These are phyloP conservation scores for Geodia barretti DNA, from an alignment of 37 sponge, comb jelly and placozoan species.

Conservation along the genomic window DNA sequence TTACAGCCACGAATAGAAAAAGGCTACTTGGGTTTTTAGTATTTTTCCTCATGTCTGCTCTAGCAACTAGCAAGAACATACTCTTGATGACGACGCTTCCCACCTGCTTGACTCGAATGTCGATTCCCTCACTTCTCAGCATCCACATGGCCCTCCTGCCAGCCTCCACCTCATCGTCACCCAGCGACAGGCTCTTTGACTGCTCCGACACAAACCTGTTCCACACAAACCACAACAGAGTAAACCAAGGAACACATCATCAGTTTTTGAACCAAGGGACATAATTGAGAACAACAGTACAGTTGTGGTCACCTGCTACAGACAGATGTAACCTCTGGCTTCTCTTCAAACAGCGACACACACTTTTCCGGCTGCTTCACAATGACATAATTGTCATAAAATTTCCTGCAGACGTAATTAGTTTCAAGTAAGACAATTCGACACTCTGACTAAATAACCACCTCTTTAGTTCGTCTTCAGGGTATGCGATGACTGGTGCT, in stretches of 20 bases:
- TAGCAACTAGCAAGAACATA: no score
- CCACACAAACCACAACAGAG: no score
- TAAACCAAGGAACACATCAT: no score
- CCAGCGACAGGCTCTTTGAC: background rate
- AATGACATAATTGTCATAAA: background rate
- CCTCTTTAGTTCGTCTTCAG: conserved; percentile 46
- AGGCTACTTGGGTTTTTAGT: no score
- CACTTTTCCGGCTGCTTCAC: background rate
- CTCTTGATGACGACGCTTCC: no score
- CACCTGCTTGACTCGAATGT: background rate
- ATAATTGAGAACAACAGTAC: conserved; percentile 83
- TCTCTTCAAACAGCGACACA: background rate
- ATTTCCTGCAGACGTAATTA: background rate
- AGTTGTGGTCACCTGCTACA: conserved; percentile 75
- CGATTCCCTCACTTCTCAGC: background rate
- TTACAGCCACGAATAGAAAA: no score
- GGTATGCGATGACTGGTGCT: conserved; percentile 19
- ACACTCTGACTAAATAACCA: background rate
- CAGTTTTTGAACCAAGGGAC: no score
- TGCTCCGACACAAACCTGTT: conserved; percentile 11
- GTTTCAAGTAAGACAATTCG: background rate
- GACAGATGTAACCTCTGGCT: background rate
- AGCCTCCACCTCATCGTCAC: background rate
- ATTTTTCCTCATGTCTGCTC: no score
- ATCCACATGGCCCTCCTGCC: conserved; percentile 1